Base-by-base conservation (phyloP, 2,888 invertebrate species). In the Lasius fuliginosus region DNA sequence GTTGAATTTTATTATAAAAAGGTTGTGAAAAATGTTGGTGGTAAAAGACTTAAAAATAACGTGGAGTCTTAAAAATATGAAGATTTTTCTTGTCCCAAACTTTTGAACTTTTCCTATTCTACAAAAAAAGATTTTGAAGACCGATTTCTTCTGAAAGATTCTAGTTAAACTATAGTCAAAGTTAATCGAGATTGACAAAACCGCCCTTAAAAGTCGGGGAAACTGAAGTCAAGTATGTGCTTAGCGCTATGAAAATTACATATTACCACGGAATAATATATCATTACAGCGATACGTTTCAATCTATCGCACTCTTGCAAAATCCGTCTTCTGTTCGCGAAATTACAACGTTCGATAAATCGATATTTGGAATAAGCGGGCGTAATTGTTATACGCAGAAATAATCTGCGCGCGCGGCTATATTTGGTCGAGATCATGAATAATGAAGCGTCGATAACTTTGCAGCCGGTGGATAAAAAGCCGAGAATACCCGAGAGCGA, bases 401-500 rank as follows among this genome's bases (percentile, higher is more conserved):
- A 81, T 81, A 71, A 81, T 81, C 36, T 62, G 46, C 42, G 46
- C 15, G 58, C 15, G 58, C 46, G 58, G 46, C 33, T 71, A 60
- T 71, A 81, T 81, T 81, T 62, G 79, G 60, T 33, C 40, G 60
- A 81, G 79, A 81, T 81, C 71, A 62, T 81, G 79, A 81, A 81
- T 81, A 81, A 81, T 81, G 79, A 81, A 81, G 79, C 71, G 71
- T 71, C 79, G 62, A 82, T 76, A 86, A 83, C 73, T 79, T 91
- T 92, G 40, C 90, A 94, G 94, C 88, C 92, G 4, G 91, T 94
- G 85, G 94, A 94, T 82, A 94, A 94, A 86, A 94, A 94, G 84
- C 92, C 92, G 73, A 92, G 94, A 86, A 94, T 94, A 92, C 94
- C 94, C 58, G 94, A 94, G 85, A 94, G 94, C 88, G 94, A 94